These are phyloP conservation scores for Riptortus pedestris DNA, from an alignment of 1,140 invertebrate genomes.

Conservation along the genomic window DNA sequence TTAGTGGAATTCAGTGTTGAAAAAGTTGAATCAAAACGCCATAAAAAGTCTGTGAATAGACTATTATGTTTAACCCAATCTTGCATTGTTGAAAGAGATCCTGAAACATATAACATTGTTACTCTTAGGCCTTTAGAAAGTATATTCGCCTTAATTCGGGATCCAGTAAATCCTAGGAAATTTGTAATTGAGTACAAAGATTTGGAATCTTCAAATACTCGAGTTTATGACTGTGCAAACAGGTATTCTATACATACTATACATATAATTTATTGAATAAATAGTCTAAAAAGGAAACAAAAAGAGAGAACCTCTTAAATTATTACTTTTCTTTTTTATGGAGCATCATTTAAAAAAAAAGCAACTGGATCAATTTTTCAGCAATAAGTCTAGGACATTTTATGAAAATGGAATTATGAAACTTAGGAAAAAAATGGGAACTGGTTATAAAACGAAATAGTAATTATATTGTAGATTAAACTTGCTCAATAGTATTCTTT, in stretches of 20 bases:
- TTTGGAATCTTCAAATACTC: conserved; percentile 52
- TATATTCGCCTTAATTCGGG: conserved; percentile 83
- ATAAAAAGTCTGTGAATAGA: conserved; percentile 67
- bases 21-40: conserved; percentile 65
- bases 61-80: conserved; percentile 92
- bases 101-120: conserved; percentile 84
- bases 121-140: conserved; percentile 79
- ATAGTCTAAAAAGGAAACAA: conserved; percentile 5
- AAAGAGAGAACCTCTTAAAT: too few species aligned
- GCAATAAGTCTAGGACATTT: too few species aligned
- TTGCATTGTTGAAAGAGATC: conserved; percentile 92
- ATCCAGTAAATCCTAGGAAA: conserved; percentile 82
- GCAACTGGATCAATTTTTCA: too few species aligned
- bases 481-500: too few species aligned
- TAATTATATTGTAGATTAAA: too few species aligned
- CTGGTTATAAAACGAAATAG: too few species aligned
- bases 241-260: conserved; percentile 47
- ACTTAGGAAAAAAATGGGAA: too few species aligned
- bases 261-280: conserved; percentile 21
- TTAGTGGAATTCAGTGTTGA: conserved; percentile 86
- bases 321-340: too few species aligned
- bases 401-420: too few species aligned
- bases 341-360: too few species aligned
- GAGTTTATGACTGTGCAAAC: conserved; percentile 77
- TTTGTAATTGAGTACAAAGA: conserved; percentile 92